Base-by-base conservation (phyloP, 2,113 vertebrate species). In the Mormyrus lacerda region DNA sequence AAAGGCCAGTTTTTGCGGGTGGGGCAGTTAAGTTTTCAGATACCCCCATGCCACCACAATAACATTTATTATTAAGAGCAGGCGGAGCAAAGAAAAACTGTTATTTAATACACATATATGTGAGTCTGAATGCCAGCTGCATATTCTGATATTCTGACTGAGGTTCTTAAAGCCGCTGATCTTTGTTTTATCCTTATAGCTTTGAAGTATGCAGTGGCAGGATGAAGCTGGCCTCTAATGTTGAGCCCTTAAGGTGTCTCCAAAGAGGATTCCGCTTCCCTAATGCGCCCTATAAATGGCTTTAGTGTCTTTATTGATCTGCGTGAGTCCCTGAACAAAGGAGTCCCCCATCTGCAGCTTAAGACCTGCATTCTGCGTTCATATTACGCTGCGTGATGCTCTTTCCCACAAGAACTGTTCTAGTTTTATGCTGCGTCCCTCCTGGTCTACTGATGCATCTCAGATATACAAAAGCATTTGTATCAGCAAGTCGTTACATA, bases 271-370 rank as follows among this genome's bases (percentile, higher is more conserved):
- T 11, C 61, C n/a, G n/a, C 61, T 83, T 90, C 47, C 35, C 47
- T 50, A 27, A 89, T 87, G 31, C 88, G 87, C 21, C 84, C 19
- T 42, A 76, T 91, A 89, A 90, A 91, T 85, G 90, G 76, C 91
- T 47, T 45, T 27, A 19, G 21, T 35, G 91, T 89, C 90, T 88
- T 89, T 88, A 91, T 90, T 93, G 92, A 93, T 93, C 91, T 89
- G 4, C 17, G 17, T 42, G 73, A 79, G 15, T 15, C 91, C 17
- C 55, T 44, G 65, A 88, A 83, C 42, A 24, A 90, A 84, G 53
- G 87, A 89, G 88, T 15, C 35, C 15, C 31, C 61, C 61, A 24
- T 85, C 44, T 11, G 3, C 42, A 47, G 82, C 82, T 47, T 24
- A 85, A 48, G 24, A n/a, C 19, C 45, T 50, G 44, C 45, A 19